Conservation (phyloP, 1,140 invertebrate genomes). For the Caenorhabditis tropicalis region DNA sequence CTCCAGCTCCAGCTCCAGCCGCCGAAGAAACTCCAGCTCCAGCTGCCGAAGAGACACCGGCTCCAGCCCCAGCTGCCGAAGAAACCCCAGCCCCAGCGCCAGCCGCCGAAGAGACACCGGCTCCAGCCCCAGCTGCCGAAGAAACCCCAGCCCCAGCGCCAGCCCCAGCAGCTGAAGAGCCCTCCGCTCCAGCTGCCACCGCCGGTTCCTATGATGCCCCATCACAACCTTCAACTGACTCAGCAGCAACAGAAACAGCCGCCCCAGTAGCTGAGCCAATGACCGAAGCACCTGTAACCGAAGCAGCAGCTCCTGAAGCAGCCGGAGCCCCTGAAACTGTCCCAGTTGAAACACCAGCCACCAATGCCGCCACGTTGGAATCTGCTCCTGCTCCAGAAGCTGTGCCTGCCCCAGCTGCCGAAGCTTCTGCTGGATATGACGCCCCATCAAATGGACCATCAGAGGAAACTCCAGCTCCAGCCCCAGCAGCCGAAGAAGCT, state of each 20-base stretch:
- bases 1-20: constrained; percentile 19
- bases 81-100: neutral
- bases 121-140: neutral
- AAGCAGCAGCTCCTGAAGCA: neutral
- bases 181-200: neutral
- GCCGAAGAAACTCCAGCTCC: neutral
- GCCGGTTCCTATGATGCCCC: too few relatives aligned
- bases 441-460: neutral
- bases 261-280: too few relatives aligned
- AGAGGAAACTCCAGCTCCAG: neutral
- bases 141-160: neutral
- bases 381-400: constrained; percentile 28
- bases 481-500: neutral
- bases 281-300: neutral
- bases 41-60: neutral
- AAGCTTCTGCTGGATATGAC: neutral
- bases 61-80: neutral
- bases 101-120: neutral
- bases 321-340: neutral
- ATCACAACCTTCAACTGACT: too few relatives aligned
- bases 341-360: neutral
- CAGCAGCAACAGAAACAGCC: neutral
- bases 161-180: neutral
- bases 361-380: constrained; percentile 14
- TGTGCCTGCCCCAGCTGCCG: constrained; percentile 36